A percentile compares a stretch with the other conserved stretches of the same genome.
phyloP scores from a whole-genome alignment of 2,113 vertebrate species.

The Scartelaos histophorus region DNA sequence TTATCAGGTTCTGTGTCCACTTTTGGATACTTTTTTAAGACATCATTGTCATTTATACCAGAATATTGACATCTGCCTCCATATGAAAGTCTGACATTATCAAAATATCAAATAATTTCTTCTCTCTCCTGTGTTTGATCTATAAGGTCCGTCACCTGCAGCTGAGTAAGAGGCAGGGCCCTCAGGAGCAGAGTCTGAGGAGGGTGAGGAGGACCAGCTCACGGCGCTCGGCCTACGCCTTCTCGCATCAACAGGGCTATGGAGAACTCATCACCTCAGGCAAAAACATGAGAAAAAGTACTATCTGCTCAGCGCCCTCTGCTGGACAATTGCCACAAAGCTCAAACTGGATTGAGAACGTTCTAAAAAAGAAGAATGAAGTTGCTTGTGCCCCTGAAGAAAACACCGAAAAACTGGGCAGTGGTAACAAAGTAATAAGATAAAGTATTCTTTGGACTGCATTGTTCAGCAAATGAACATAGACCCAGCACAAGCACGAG shows the following conservation, averaged over 20 bases:
- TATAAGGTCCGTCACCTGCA: constrained; percentile 76
- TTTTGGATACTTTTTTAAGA: too few species aligned
- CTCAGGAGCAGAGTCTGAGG: constrained; percentile 68
- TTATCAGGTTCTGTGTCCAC: too few species aligned
- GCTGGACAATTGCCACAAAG: constrained; percentile 56
- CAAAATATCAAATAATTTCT: too few species aligned
- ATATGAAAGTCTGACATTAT: too few species aligned
- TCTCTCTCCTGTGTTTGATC: not conserved
- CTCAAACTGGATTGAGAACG: constrained; percentile 73
- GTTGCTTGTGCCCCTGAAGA: constrained; percentile 57
- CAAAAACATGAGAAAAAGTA: constrained; percentile 80
- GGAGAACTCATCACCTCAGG: constrained; percentile 85
- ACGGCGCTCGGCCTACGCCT: constrained; percentile 81
- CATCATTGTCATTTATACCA: too few species aligned
- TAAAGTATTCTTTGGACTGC: constrained; percentile 9
- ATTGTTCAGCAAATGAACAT: not conserved
- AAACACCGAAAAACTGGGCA: constrained; percentile 51
- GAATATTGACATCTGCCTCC: too few species aligned
- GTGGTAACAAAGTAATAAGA: constrained; percentile 27
- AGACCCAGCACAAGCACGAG: constrained; percentile 39
- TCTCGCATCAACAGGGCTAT: constrained; percentile 84
- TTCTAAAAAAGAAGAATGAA: constrained; percentile 60
- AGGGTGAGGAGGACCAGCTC: constrained; percentile 80
- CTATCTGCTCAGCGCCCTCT: constrained; percentile 56
- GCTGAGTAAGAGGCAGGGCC: constrained; percentile 73